These are phyloP conservation scores for Boloria selene DNA, from an alignment of 2,888 invertebrate species.

Conservation along the genomic window DNA sequence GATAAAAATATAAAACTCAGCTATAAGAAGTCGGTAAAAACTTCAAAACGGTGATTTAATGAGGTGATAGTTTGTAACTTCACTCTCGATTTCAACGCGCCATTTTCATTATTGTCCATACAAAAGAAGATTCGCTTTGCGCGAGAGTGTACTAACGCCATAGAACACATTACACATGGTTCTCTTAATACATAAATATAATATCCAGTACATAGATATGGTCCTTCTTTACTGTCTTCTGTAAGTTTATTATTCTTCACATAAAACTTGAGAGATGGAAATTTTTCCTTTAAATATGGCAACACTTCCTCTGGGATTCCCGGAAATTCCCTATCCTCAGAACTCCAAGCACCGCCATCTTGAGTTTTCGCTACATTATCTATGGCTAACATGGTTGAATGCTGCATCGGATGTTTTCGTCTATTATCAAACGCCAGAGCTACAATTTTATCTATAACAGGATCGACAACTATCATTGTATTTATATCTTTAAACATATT, in stretches of 20 bases:
- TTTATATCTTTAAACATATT: slow-evolving; percentile 50
- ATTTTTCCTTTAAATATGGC: slow-evolving; percentile 58
- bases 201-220: slow-evolving; percentile 94
- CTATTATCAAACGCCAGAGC: slow-evolving; percentile 84
- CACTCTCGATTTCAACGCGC: slow-evolving; percentile 87
- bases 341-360: slow-evolving; percentile 87
- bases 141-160: slow-evolving; percentile 97
- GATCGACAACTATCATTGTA: slow-evolving; percentile 87
- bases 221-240: slow-evolving; percentile 65
- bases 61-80: slow-evolving; percentile 90
- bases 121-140: slow-evolving; percentile 91
- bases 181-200: slow-evolving; percentile 91
- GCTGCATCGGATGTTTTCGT: slow-evolving; percentile 87
- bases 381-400: slow-evolving; percentile 92
- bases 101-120: slow-evolving; percentile 75
- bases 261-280: slow-evolving; percentile 64
- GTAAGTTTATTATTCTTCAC: slow-evolving; percentile 59
- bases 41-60: slow-evolving; percentile 96
- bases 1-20: neutral
- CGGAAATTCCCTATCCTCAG: slow-evolving; percentile 29
- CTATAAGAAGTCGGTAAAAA: slow-evolving; percentile 84
- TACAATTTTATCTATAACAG: slow-evolving; percentile 83
- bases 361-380: slow-evolving; percentile 93
- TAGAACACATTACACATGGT: slow-evolving; percentile 97
- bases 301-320: slow-evolving; percentile 72